Conservation (phyloP, 2,888 invertebrate genomes). For the Calameuta filiformis region DNA sequence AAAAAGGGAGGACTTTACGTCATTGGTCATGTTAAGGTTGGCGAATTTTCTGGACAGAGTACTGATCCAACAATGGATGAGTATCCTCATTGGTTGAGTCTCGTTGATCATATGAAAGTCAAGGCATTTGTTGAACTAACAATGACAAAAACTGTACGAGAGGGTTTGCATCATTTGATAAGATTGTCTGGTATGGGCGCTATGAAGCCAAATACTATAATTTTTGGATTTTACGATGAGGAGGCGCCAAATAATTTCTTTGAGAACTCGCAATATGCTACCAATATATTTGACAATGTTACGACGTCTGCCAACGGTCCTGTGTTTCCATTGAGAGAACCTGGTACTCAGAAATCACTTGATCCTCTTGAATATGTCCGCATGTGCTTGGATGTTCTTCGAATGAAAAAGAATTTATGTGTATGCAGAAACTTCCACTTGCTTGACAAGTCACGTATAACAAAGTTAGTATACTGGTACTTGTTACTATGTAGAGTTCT, state of each 20-base stretch:
- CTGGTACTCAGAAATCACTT: slow-evolving; percentile 65
- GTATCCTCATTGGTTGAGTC: slow-evolving; percentile 88
- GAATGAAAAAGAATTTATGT: slow-evolving; percentile 94
- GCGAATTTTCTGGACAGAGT: slow-evolving; percentile 68
- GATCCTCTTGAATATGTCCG: slow-evolving; percentile 79
- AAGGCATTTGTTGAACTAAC: slow-evolving; percentile 98
- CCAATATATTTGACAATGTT: slow-evolving; percentile 68
- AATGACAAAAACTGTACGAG: slow-evolving; percentile 83
- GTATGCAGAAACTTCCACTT: slow-evolving; percentile 91
- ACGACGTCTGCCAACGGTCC: slow-evolving; percentile 60
- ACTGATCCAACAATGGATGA: slow-evolving; percentile 81
- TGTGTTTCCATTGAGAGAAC: slow-evolving; percentile 70
- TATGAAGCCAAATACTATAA: slow-evolving; percentile 98
- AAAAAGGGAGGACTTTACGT: slow-evolving; percentile 94
- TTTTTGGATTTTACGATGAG: slow-evolving; percentile 92
- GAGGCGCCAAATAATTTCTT: slow-evolving; percentile 83
- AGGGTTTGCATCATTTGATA: slow-evolving; percentile 92
- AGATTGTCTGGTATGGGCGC: slow-evolving; percentile 95
- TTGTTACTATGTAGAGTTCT: slow-evolving; percentile 17
- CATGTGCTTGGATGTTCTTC: slow-evolving; percentile 87
- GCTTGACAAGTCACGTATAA: slow-evolving; percentile 82
- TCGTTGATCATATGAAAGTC: slow-evolving; percentile 94
- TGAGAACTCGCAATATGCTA: slow-evolving; percentile 65
- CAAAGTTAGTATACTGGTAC: slow-evolving; percentile 69
- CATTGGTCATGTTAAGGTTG: slow-evolving; percentile 85